Evolutionary conservation across 2,888 invertebrate genomes (phyloP).

Genomic region (Agapostemon virescens): DNA sequence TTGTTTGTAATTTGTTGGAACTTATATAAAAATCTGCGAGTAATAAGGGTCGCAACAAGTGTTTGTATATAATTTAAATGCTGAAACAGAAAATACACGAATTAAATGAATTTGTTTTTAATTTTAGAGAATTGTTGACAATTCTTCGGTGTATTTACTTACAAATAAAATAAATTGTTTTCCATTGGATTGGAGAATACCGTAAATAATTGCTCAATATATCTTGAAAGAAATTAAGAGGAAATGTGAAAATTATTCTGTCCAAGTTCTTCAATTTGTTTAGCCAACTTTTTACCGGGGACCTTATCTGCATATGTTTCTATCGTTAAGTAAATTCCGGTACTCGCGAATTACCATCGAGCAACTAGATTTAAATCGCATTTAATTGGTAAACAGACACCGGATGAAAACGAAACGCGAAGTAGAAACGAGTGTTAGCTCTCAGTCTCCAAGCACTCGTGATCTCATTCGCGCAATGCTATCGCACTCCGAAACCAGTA

Average conservation of each 20-base stretch:
- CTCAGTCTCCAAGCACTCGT: slow-evolving; percentile 23
- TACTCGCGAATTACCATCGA: slow-evolving; percentile 24
- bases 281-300: slow-evolving; percentile 3
- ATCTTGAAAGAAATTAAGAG: not conserved
- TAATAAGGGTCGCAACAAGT: not conserved
- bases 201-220: not conserved
- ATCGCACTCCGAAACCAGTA: slow-evolving; percentile 40
- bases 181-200: not conserved
- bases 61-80: not conserved
- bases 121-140: not conserved
- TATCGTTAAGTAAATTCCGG: slow-evolving; percentile 9
- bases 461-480: slow-evolving; percentile 37
- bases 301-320: slow-evolving; percentile 19
- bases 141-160: not conserved
- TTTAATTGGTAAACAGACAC: slow-evolving; percentile 47
- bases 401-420: slow-evolving; percentile 35
- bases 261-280: slow-evolving; percentile 15
- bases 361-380: slow-evolving; percentile 33
- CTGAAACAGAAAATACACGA: not conserved
- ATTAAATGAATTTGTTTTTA: not conserved
- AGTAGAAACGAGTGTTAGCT: slow-evolving; percentile 29
- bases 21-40: not conserved
- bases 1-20: not conserved
- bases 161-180: not conserved
- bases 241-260: slow-evolving; percentile 3